Percentiles rank a stretch among this genome's conserved stretches.
Conservation (phyloP, 2,888 invertebrate species). For the Drosophila rellima region DNA sequence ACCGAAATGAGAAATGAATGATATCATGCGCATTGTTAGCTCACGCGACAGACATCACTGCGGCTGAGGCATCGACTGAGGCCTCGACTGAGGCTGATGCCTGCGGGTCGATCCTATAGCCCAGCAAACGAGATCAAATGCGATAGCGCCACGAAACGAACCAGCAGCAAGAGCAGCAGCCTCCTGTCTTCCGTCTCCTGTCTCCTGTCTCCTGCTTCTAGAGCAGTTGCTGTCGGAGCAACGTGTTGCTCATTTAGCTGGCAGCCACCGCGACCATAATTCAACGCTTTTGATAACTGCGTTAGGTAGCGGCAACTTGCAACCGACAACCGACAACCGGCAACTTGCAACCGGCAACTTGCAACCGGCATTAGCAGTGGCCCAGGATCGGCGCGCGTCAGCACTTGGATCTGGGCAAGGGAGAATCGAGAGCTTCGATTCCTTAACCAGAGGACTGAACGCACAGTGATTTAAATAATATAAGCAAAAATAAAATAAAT, state of each 20-base stretch:
- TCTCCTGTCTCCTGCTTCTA: not conserved
- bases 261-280: slow-evolving; percentile 80
- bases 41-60: slow-evolving; percentile 47
- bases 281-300: slow-evolving; percentile 83
- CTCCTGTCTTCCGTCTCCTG: not conserved
- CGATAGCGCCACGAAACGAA: slow-evolving; percentile 83
- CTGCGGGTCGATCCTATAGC: slow-evolving; percentile 73
- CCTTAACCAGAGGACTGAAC: slow-evolving; percentile 4
- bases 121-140: slow-evolving; percentile 83
- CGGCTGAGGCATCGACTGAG: not conserved
- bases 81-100: slow-evolving; percentile 22
- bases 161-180: slow-evolving; percentile 43
- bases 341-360: slow-evolving; percentile 10
- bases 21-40: slow-evolving; percentile 79
- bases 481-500: not conserved
- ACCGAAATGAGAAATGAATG: slow-evolving; percentile 75
- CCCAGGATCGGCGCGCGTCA: slow-evolving; percentile 76
- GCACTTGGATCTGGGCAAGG: slow-evolving; percentile 60
- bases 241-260: slow-evolving; percentile 77
- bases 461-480: slow-evolving; percentile 38
- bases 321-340: slow-evolving; percentile 12
- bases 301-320: slow-evolving; percentile 59
- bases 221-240: slow-evolving; percentile 29
- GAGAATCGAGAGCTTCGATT: slow-evolving; percentile 41
- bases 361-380: slow-evolving; percentile 18